Evolutionary conservation across 2,797 vertebrate species (phyloP).

Genomic region (Ibycter americanus): DNA sequence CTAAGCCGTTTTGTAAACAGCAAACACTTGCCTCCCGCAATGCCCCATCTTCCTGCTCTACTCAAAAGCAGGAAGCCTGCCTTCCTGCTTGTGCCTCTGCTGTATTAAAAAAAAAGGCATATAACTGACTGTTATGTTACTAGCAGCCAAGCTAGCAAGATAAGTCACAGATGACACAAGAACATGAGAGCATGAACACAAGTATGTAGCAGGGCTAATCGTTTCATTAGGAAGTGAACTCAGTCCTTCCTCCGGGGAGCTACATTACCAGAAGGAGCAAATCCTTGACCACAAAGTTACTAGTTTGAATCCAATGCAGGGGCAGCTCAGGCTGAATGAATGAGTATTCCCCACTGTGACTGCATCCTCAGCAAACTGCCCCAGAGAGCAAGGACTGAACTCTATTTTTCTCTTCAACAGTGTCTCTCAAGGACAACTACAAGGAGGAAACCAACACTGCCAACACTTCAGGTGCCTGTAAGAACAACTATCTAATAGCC

Average conservation of each 20-base stretch:
- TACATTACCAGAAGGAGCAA: background rate
- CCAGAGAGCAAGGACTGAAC: background rate
- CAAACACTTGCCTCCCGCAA: background rate
- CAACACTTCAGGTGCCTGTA: background rate
- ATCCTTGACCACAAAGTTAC: background rate
- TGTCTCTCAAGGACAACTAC: background rate
- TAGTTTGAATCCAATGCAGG: background rate
- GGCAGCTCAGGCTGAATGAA: background rate
- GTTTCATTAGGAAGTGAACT: background rate
- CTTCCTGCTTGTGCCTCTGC: background rate
- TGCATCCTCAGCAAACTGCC: background rate
- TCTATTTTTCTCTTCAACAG: background rate
- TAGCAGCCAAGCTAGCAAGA: background rate
- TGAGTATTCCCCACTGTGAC: background rate
- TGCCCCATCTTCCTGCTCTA: background rate
- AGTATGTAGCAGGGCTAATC: background rate
- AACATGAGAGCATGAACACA: background rate
- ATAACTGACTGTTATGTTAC: background rate
- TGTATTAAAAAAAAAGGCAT: background rate
- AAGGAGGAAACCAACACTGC: background rate
- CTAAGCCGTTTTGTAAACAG: background rate
- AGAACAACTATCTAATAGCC: background rate
- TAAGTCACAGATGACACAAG: background rate
- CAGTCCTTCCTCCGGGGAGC: background rate
- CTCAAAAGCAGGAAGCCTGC: constrained; percentile 16